A percentile compares a stretch with the other conserved stretches of the same genome.
phyloP scores from a whole-genome alignment of 2,797 vertebrate species.

The Coluber constrictor region DNA sequence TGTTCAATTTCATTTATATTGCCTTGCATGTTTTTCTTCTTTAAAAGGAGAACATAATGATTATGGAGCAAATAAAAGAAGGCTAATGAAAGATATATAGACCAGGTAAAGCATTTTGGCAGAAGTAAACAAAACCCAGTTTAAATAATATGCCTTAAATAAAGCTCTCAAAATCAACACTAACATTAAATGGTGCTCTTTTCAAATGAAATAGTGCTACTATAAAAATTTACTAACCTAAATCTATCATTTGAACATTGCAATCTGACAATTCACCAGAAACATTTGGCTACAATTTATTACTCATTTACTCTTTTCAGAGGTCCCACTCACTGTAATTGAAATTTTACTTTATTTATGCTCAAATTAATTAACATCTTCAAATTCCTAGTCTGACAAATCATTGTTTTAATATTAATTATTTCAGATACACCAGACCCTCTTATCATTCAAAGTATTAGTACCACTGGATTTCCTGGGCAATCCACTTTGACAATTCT shows the following conservation, averaged over 20 bases:
- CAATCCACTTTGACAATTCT: background rate
- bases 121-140: background rate
- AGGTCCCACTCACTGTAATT: background rate
- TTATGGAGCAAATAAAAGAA: background rate
- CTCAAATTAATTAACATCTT: background rate
- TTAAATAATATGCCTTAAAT: background rate
- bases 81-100: background rate
- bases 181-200: background rate
- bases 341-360: background rate
- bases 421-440: background rate
- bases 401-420: background rate
- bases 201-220: background rate
- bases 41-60: background rate
- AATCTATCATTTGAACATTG: background rate
- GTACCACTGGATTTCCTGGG: background rate
- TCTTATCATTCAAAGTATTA: background rate
- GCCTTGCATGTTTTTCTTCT: background rate
- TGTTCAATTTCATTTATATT: slow-evolving; percentile 3
- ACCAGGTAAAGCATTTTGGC: background rate
- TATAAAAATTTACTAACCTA: background rate
- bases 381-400: background rate
- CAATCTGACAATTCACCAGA: background rate
- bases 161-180: background rate
- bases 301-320: background rate
- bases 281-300: background rate